Evolutionary conservation across 2,888 invertebrate species (phyloP), one percentile per base, ranked within the genome.

Genomic region (Drosophila pegasa): DNA sequence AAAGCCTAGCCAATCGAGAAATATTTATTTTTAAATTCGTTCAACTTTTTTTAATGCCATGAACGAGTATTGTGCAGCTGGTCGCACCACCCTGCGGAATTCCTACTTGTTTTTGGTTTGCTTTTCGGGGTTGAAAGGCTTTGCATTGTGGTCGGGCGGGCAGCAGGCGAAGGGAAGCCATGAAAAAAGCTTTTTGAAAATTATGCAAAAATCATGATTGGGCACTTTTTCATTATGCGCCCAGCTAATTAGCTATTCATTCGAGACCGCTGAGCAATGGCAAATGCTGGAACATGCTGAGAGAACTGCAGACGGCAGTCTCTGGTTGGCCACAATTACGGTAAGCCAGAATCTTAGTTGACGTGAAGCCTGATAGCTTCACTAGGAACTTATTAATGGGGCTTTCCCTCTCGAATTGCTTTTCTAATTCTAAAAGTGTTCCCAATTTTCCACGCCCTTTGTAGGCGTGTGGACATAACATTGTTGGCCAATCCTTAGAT

Each of bases 131-230:
- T 80, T 78, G 70, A 54, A 63, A 69, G 59, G 48, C 60, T 47
- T 48, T 35, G n/a, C 50, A 66, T 72, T 82, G 72, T 61, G 80
- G 60, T 55, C 41, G 61, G 16, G 16, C 27, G 5, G 10, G 16
- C 56, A 54, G 60, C 16, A 27, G 45, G 16, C 3, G 38, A 55
- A 55, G 54, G 43, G 61, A 64, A 54, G 58, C 58, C 40, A 41
- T 54, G 61, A 41, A 68, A 63, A 64, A 54, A 73, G 69, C 73
- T 83, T 74, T 70, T 76, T 67, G 29, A 68, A 79, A 82, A 77
- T 76, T 79, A 83, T 88, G 71, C 80, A 74, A 76, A 86, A 87
- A 80, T 76, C 71, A 88, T 88, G 88, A 83, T 83, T 68, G 74
- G 65, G 77, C 88, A 71, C 45, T 86, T 83, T 83, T 79, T 54